phyloP scores from a whole-genome alignment of 2,113 vertebrate genomes.

The Edolisoma coerulescens region DNA sequence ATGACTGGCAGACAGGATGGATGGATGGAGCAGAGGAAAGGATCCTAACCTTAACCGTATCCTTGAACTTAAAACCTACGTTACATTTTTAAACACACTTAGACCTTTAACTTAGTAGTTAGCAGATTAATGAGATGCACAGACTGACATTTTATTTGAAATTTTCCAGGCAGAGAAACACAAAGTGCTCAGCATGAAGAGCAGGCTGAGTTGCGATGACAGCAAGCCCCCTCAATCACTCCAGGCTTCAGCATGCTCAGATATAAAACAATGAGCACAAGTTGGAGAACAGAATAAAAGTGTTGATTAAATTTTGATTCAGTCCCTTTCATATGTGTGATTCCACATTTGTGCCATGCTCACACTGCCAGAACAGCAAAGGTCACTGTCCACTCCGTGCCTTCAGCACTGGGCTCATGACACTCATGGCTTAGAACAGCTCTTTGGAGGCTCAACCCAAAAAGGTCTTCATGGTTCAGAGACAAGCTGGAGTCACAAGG shows the following conservation, averaged over 20 bases:
- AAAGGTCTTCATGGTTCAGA: background rate
- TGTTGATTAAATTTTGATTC: slow-evolving; percentile 38
- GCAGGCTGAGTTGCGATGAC: slow-evolving; percentile 35
- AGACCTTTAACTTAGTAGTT: slow-evolving; percentile 53
- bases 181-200: slow-evolving; percentile 54
- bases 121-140: slow-evolving; percentile 66
- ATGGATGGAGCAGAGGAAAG: background rate
- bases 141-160: slow-evolving; percentile 66
- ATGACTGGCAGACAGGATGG: background rate
- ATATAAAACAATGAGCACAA: slow-evolving; percentile 32
- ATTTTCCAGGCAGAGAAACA: slow-evolving; percentile 55
- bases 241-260: slow-evolving; percentile 26
- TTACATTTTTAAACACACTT: slow-evolving; percentile 55
- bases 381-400: background rate
- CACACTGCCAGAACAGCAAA: background rate
- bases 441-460: background rate
- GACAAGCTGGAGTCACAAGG: background rate
- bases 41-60: slow-evolving; percentile 8
- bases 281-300: slow-evolving; percentile 31
- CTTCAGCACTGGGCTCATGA: background rate
- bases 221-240: slow-evolving; percentile 53
- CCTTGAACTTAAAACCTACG: slow-evolving; percentile 41
- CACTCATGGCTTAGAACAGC: background rate
- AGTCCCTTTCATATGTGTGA: background rate
- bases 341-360: background rate